Evolutionary conservation across 2,113 vertebrate species (phyloP), one percentile per base, ranked within the genome.

Genomic region (Vulpes lagopus): DNA sequence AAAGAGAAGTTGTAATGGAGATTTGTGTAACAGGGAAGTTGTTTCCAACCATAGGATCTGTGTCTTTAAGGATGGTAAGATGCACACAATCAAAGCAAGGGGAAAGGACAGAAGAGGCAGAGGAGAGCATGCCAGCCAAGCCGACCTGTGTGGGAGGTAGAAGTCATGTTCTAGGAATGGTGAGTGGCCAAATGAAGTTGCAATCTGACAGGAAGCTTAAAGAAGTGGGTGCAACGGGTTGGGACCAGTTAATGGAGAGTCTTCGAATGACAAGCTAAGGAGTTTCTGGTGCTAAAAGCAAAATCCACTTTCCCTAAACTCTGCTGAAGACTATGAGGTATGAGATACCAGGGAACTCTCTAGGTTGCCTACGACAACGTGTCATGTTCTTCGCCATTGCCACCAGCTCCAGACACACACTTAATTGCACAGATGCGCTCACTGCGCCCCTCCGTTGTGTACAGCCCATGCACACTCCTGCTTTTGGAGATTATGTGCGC

Each of bases 401-500:
- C 16, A 8, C 15, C 25, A 53, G 32, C 35, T 95, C 8, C 53
- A 43, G 35, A 89, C 3, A n/a, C 15, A 17, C 22, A 30, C 22
- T 23, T 35, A 16, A n/a, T 10, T 2, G 1, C n/a, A 4, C 30
- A 30, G 12, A 35, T 22, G 8, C 3, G 3, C 20, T 95, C 7
- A 22, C 20, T 20, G 22, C 4, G 7, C 1, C 10, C 1, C 5
- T 43, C 0, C 19, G 5, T 22, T 20, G 16, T 25, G 30, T 11
- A 2, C 7, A 32, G 15, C 16, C 8, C 32, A 1, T 5, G 12
- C 51, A 89, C 25, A 2, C 8, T 22, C 8, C 32, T 2, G 27
- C 12, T 35, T 95, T 82, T 35, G 67, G 49, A 55, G 12, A 38
- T 69, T n/a, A 51, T 74, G 27, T 57, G 38, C 30, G 35, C 64